These are phyloP conservation scores for Monochamus saltuarius DNA, from an alignment of 1,140 invertebrate genomes.

Conservation along the genomic window DNA sequence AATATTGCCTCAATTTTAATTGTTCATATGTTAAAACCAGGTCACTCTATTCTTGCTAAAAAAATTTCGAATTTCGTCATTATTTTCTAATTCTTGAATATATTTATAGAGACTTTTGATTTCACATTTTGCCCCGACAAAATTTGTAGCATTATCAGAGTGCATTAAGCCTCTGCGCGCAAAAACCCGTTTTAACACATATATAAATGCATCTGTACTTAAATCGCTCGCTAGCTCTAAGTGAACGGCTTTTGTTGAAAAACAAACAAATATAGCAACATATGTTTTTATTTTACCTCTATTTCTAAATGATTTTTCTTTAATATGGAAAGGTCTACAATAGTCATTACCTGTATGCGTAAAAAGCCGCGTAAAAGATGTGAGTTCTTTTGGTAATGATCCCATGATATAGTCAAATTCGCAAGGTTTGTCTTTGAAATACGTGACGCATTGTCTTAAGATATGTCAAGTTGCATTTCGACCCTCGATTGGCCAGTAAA, in stretches of 20 bases:
- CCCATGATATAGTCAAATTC: slow-evolving; percentile 41
- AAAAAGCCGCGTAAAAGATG: slow-evolving; percentile 43
- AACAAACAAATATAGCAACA: slow-evolving; percentile 48
- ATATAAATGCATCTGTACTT: slow-evolving; percentile 46
- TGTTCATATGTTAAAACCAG: slow-evolving; percentile 44
- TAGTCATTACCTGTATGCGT: slow-evolving; percentile 48
- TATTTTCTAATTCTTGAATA: neutral
- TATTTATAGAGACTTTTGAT: slow-evolving; percentile 9
- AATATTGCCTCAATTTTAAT: slow-evolving; percentile 35
- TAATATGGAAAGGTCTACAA: slow-evolving; percentile 45
- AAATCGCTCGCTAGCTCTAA: slow-evolving; percentile 49
- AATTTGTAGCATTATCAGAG: slow-evolving; percentile 32
- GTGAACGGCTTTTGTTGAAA: slow-evolving; percentile 49
- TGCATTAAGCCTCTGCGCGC: slow-evolving; percentile 37
- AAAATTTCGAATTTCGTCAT: too few species aligned
- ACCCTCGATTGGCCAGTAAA: slow-evolving; percentile 26
- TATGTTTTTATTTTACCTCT: slow-evolving; percentile 40
- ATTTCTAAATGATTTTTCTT: slow-evolving; percentile 20
- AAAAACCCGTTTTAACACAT: slow-evolving; percentile 48
- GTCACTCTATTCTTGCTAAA: neutral
- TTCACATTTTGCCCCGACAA: slow-evolving; percentile 23
- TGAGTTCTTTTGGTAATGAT: slow-evolving; percentile 32
- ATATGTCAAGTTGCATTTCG: slow-evolving; percentile 23
- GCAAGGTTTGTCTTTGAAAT: slow-evolving; percentile 29
- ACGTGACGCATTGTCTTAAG: slow-evolving; percentile 37